These are phyloP conservation scores for Adineta ricciae DNA, from an alignment of 2,888 invertebrate genomes.

Conservation along the genomic window DNA sequence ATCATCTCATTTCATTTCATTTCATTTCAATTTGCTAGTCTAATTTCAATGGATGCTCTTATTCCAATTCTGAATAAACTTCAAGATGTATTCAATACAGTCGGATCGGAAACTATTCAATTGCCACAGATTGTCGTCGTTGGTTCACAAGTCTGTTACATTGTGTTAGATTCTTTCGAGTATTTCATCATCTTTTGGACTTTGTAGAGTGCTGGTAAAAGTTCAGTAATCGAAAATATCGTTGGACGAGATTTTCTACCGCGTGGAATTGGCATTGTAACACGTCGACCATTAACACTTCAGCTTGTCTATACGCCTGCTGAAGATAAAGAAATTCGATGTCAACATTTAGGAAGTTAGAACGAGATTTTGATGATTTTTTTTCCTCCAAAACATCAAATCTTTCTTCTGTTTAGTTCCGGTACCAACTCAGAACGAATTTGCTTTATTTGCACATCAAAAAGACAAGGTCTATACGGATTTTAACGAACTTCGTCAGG, in stretches of 20 bases:
- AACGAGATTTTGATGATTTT: not conserved
- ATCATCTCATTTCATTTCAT: not conserved
- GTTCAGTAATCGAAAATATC: conserved; percentile 95
- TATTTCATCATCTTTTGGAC: not conserved
- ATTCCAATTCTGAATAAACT: conserved; percentile 98
- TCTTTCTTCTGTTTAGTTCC: conserved; percentile 50
- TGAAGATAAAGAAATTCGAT: conserved; percentile 24
- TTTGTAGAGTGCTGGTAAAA: conserved; percentile 89
- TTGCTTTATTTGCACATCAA: conserved; percentile 88
- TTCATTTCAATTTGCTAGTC: too few species aligned
- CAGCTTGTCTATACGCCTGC: conserved; percentile 66
- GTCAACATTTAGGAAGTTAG: not conserved
- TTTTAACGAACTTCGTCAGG: conserved; percentile 77
- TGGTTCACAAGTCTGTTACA: conserved; percentile 76
- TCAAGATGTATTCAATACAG: conserved; percentile 98
- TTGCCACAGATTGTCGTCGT: conserved; percentile 96
- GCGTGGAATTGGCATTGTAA: conserved; percentile 91
- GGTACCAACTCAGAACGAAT: conserved; percentile 65
- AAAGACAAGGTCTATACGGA: conserved; percentile 76
- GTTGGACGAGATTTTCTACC: conserved; percentile 95
- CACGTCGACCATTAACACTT: conserved; percentile 79
- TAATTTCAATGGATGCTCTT: conserved; percentile 89
- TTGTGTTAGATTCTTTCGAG: not conserved
- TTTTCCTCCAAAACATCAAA: too few species aligned
- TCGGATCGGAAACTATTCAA: conserved; percentile 88